Conservation (phyloP, 2,888 invertebrate species). For the Scaptomyza flava region DNA sequence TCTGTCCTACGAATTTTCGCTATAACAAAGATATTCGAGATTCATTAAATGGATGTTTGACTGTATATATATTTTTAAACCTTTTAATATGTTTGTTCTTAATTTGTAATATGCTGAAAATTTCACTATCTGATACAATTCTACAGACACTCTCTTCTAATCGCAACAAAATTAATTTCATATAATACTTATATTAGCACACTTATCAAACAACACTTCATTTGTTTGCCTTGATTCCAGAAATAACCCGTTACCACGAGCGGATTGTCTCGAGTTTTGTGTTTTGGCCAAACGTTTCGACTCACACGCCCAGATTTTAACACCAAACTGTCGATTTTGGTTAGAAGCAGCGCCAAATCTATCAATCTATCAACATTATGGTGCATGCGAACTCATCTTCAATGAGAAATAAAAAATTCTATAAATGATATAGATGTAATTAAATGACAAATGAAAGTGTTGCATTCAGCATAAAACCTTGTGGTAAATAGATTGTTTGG, state of each 20-base stretch:
- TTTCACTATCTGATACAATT: background rate
- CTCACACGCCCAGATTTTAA: too few relatives aligned
- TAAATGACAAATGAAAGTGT: too few relatives aligned
- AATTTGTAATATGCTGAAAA: too few relatives aligned
- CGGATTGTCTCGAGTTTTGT: constrained; percentile 4
- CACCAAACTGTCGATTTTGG: too few relatives aligned
- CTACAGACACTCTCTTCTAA: constrained; percentile 15
- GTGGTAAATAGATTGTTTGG: too few relatives aligned
- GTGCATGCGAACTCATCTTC: background rate
- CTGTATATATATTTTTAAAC: too few relatives aligned
- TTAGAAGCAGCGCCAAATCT: background rate
- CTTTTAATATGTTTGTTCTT: too few relatives aligned
- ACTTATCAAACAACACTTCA: constrained; percentile 29
- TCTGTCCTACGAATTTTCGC: too few relatives aligned
- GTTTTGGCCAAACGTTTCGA: background rate
- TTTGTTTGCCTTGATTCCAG: constrained; percentile 31
- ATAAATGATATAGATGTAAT: too few relatives aligned
- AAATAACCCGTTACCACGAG: constrained; percentile 46
- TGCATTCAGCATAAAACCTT: too few relatives aligned
- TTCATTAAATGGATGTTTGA: too few relatives aligned
- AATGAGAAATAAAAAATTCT: background rate
- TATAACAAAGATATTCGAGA: too few relatives aligned
- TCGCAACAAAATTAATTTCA: constrained; percentile 9
- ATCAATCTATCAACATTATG: background rate
- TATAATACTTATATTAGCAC: constrained; percentile 33